Percentiles rank a stretch among this genome's conserved stretches.
Evolutionary conservation across 2,888 invertebrate species (phyloP).

Genomic region (Xestia c-nigrum): DNA sequence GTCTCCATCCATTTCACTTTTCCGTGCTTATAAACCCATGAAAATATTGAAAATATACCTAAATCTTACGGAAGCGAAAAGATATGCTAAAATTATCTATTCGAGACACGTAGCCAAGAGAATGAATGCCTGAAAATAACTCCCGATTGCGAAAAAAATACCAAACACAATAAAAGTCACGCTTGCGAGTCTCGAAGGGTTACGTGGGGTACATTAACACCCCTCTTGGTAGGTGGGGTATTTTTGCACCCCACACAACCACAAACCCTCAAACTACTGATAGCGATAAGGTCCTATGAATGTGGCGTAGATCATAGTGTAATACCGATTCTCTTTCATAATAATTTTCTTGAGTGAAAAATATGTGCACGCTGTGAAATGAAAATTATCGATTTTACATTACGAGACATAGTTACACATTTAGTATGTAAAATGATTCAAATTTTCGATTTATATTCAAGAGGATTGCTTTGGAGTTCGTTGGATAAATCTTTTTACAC

Average conservation of each 20-base stretch:
- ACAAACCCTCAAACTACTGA: neutral
- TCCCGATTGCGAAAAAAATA: constrained; percentile 46
- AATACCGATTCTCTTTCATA: constrained; percentile 5
- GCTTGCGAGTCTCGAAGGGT: constrained; percentile 39
- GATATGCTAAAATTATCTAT: constrained; percentile 25
- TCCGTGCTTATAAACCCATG: neutral
- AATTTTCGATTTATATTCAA: constrained; percentile 31
- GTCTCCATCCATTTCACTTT: neutral
- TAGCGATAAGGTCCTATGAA: constrained; percentile 26
- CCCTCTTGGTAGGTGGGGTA: constrained; percentile 14
- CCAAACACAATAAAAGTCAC: constrained; percentile 54
- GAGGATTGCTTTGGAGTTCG: constrained; percentile 1
- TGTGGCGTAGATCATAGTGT: constrained; percentile 9
- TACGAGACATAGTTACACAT: neutral
- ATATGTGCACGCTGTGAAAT: neutral
- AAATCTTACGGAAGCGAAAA: neutral
- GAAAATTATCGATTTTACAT: constrained; percentile 27
- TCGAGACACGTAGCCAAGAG: constrained; percentile 41
- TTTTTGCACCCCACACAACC: constrained; percentile 16
- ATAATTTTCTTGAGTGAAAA: neutral
- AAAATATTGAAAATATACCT: neutral
- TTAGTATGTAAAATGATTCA: constrained; percentile 15
- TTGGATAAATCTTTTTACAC: constrained; percentile 8
- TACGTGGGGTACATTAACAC: constrained; percentile 18
- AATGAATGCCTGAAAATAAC: constrained; percentile 52